These are phyloP conservation scores for Sturnus vulgaris DNA, from an alignment of 2,113 vertebrate species.

Conservation along the genomic window DNA sequence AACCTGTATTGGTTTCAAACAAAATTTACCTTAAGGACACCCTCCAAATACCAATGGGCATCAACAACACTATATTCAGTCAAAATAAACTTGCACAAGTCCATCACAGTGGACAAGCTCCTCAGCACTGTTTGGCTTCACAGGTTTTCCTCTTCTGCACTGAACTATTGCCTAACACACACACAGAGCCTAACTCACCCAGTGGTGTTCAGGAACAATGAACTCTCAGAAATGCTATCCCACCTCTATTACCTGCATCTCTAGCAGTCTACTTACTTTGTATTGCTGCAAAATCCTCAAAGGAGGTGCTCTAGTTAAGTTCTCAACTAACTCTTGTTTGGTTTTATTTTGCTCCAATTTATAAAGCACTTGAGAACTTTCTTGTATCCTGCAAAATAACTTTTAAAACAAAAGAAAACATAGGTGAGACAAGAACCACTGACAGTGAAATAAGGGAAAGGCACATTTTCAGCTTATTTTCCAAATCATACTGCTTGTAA, in stretches of 20 bases:
- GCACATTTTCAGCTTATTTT: not conserved
- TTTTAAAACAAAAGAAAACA: constrained; percentile 57
- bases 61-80: not conserved
- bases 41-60: not conserved
- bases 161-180: not conserved
- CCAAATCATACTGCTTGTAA: not conserved
- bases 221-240: not conserved
- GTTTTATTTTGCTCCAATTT: constrained; percentile 76
- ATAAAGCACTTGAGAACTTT: constrained; percentile 86
- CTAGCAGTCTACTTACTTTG: constrained; percentile 63
- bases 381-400: constrained; percentile 88
- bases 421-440: not conserved
- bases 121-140: not conserved
- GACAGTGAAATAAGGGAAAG: not conserved
- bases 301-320: constrained; percentile 44
- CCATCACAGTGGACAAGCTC: not conserved
- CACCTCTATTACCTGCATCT: not conserved
- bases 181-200: not conserved
- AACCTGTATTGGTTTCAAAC: not conserved
- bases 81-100: not conserved
- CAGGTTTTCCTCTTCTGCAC: not conserved
- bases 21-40: not conserved
- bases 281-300: constrained; percentile 74
- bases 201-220: not conserved
- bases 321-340: constrained; percentile 29